Evolutionary conservation across 2,113 vertebrate species (phyloP), one percentile per base, ranked within the genome.

Genomic region (Eulacestoma nigropectus): DNA sequence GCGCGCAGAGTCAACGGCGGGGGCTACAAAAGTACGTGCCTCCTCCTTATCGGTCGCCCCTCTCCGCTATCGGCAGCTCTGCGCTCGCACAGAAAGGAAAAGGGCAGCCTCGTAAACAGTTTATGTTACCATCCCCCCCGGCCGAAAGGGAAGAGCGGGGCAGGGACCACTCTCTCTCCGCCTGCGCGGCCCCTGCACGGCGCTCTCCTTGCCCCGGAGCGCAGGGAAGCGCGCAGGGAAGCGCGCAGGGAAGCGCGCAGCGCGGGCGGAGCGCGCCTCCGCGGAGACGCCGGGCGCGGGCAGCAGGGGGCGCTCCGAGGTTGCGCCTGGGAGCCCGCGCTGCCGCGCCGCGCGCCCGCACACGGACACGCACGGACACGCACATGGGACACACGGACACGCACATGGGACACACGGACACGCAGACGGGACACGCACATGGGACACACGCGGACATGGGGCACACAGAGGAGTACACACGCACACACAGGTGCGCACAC

Each of bases 271-370:
- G 55, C 41, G 59, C 84, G 68, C 32, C 65, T 20, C 33, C 35
- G 44, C 52, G 11, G 49, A 46, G 5, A 33, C 27, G 21, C 94
- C 35, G 8, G 7, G 21, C 4, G 15, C 15, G 18, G 93, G 97
- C 99, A 98, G 99, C 98, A 99, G 99, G 98, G 98, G 99, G 98
- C 98, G 98, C 99, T 98, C 98, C 97, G 96, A 97, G 91, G 98
- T 98, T 97, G 94, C 62, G 84, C 93, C 96, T 98, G 89, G 83
- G 10, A 78, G 89, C 30, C 9, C 41, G 79, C 41, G 52, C 56
- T 4, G 64, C 44, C 21, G 42, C 59, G 47, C 67, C 63, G 79
- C 64, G 82, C 60, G 63, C 23, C 37, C 57, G 79, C 83, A 62
- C 46, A 49, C 64, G 69, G 68, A 52, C 78, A 27, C 42, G 5